Base-by-base conservation (phyloP, 2,888 invertebrate genomes). In the Smittia aterrima region DNA sequence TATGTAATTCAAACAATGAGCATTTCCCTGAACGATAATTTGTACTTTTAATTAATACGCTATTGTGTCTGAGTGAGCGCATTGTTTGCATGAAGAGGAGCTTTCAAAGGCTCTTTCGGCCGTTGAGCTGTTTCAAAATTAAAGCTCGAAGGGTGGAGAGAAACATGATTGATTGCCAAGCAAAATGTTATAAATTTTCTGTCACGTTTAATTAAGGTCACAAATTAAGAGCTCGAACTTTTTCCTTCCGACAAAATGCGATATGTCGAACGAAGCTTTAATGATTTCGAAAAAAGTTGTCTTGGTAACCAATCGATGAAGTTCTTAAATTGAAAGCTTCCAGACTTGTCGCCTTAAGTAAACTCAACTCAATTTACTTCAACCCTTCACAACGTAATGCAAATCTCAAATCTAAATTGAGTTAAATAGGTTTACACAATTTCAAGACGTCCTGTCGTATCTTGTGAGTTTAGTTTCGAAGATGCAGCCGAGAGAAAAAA, bases 141-240 rank as follows among this genome's bases (percentile, higher is more conserved):
- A 58, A 58, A 58, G 58, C 24, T 24, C 58, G 22, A n/a, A 9
- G 53, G 18, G 58, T 11, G 18, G 11, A 58, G 20, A 24, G 58
- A 58, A 58, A 22, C 24, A 58, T 58, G 58, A 58, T 58, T 58
- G 58, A 58, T 58, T 58, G 58, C 58, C 58, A 4, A 22, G 22
- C 58, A 58, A 58, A 58, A 58, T 24, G 58, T 58, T 58, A 58
- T 58, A 58, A 58, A 58, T 58, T 58, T 58, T 24, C 58, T 58
- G 58, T 58, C 58, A 58, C 20, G 24, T 58, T 58, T 58, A 58
- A 58, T 58, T 58, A 58, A 58, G 58, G 58, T 58, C 58, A 58
- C 58, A 58, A 24, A 20, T 58, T 58, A 22, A 13, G 16, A 58
- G 24, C 18, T 58, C 58, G 6, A 47, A 47, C 2, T 4, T n/a